These are phyloP conservation scores for Nothocercus nigrocapillus DNA, from an alignment of 2,113 vertebrate species.

Conservation along the genomic window DNA sequence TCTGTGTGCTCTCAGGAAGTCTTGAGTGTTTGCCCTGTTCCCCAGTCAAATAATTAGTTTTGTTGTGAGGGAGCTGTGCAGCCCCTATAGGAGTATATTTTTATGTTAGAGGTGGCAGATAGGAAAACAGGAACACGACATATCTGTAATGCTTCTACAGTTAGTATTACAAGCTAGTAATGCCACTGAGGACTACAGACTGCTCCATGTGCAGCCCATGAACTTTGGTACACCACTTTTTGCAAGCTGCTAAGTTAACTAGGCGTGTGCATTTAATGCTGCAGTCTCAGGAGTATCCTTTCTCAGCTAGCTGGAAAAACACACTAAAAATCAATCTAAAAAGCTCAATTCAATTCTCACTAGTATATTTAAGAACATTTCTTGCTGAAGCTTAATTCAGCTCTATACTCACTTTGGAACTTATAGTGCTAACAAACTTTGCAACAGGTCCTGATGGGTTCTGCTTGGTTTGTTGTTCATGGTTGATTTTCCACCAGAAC, in stretches of 20 bases:
- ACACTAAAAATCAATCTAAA: neutral
- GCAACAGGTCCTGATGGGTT: neutral
- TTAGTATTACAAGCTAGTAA: neutral
- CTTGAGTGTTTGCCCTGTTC: rapidly evolving
- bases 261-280: neutral
- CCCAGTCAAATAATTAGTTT: neutral
- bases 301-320: neutral
- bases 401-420: neutral
- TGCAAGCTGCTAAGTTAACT: neutral
- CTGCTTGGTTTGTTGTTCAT: neutral
- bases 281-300: neutral
- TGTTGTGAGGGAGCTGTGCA: neutral
- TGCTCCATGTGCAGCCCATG: neutral
- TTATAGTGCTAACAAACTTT: neutral
- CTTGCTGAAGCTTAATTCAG: neutral
- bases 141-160: neutral
- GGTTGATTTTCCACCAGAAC: neutral
- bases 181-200: neutral
- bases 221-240: slow-evolving; percentile 6
- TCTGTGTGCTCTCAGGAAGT: rapidly evolving
- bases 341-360: neutral
- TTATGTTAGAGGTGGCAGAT: neutral
- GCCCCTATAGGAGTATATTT: neutral
- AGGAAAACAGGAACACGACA: neutral
- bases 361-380: neutral